Conservation (phyloP, 2,797 vertebrate genomes). For the Enteromius paludinosus region DNA sequence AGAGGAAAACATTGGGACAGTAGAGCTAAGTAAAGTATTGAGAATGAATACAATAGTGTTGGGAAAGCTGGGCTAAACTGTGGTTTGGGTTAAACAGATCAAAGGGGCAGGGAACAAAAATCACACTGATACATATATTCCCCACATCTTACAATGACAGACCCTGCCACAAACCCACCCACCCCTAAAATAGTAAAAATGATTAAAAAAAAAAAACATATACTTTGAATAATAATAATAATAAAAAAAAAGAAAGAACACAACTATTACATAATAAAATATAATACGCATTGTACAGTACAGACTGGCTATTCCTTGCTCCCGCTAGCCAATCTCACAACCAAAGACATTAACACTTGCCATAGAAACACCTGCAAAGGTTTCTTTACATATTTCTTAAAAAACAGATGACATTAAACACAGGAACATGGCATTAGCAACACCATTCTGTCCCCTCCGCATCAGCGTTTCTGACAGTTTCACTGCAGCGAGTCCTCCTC, state of each 20-base stretch:
- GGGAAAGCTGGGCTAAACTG: conserved; percentile 72
- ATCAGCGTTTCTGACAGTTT: conserved; percentile 47
- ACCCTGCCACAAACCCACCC: conserved; percentile 67
- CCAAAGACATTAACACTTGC: conserved; percentile 67
- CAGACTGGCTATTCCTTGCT: conserved; percentile 71
- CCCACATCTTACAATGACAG: conserved; percentile 74
- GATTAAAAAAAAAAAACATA: conserved; percentile 74
- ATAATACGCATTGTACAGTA: conserved; percentile 85
- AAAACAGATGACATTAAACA: conserved; percentile 52
- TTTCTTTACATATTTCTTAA: conserved; percentile 59
- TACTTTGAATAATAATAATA: conserved; percentile 51
- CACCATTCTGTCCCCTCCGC: conserved; percentile 55
- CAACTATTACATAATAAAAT: conserved; percentile 83
- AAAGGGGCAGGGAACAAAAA: conserved; percentile 58
- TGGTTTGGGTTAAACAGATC: conserved; percentile 66
- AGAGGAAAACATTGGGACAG: conserved; percentile 74
- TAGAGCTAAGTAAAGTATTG: conserved; percentile 79
- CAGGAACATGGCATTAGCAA: conserved; percentile 60
- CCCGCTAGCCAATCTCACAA: conserved; percentile 67
- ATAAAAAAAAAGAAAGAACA: conserved; percentile 63
- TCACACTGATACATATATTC: conserved; percentile 80
- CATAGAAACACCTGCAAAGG: conserved; percentile 63
- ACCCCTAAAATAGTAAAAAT: conserved; percentile 76
- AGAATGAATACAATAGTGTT: conserved; percentile 80
- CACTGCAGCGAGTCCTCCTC: conserved; percentile 45